Evolutionary conservation across 2,888 invertebrate species (phyloP).

Genomic region (Lithophane leautieri): DNA sequence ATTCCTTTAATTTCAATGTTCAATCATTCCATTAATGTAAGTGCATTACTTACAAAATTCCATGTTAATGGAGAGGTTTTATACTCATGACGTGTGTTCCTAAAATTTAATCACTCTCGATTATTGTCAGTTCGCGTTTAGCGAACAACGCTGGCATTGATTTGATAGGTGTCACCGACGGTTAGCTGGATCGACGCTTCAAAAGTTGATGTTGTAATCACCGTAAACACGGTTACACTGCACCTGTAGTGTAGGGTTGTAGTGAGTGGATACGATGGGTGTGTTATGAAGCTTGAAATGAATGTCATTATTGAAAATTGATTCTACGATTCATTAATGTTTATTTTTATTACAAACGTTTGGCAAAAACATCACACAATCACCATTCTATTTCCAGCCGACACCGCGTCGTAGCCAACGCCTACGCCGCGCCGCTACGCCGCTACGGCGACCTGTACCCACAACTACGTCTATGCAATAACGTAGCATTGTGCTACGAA

Average conservation of each 20-base stretch:
- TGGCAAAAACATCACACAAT: neutral
- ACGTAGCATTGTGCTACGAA: constrained; percentile 56
- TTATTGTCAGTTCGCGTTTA: constrained; percentile 44
- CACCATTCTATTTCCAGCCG: constrained; percentile 14
- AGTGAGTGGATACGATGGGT: neutral
- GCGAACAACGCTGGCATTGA: constrained; percentile 50
- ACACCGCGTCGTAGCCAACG: constrained; percentile 38
- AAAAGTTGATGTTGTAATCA: constrained; percentile 53
- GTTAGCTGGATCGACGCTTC: constrained; percentile 52
- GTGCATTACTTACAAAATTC: neutral
- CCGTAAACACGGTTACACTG: constrained; percentile 11
- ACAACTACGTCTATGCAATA: constrained; percentile 47
- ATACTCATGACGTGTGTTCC: constrained; percentile 15
- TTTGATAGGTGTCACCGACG: constrained; percentile 62
- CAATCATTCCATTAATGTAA: constrained; percentile 10
- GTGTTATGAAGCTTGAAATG: neutral
- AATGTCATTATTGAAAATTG: neutral
- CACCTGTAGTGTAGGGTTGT: neutral
- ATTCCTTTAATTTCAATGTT: constrained; percentile 10
- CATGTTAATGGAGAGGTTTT: neutral
- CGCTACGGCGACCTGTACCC: constrained; percentile 36
- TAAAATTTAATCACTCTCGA: constrained; percentile 45
- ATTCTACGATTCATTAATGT: neutral
- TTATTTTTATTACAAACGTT: neutral
- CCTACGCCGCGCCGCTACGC: constrained; percentile 37